phyloP scores from a whole-genome alignment of 1,140 invertebrate species.

The Drosophila auraria region DNA sequence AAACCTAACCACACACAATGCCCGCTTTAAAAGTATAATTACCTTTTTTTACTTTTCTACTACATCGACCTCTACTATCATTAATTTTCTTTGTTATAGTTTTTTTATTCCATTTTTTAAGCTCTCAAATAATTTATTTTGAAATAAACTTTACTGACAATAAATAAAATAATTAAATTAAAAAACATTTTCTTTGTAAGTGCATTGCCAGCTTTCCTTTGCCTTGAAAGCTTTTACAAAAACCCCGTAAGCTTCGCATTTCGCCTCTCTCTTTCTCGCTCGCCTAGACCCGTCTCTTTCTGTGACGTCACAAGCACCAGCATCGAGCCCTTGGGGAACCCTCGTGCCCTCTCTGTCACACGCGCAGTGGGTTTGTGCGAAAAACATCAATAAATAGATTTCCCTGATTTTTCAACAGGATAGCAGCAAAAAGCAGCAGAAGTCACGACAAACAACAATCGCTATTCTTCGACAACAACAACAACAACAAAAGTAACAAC shows the following conservation, averaged over 20 bases:
- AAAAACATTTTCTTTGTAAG: not conserved
- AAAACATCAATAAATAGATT: conserved; percentile 85
- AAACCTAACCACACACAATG: too few species aligned
- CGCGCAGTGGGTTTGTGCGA: conserved; percentile 25
- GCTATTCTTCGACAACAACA: conserved; percentile 5
- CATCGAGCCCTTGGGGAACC: conserved; percentile 39
- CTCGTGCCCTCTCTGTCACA: conserved; percentile 22
- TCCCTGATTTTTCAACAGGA: conserved; percentile 85
- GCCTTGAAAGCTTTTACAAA: conserved; percentile 21
- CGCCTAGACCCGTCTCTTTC: not conserved
- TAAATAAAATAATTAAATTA: not conserved
- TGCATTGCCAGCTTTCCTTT: conserved; percentile 10
- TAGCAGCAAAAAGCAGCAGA: conserved; percentile 60
- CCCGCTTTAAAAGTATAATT: too few species aligned
- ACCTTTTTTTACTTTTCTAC: too few species aligned
- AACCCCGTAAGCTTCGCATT: conserved; percentile 23
- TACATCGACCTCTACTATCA: not conserved
- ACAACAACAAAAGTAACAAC: not conserved
- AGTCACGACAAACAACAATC: conserved; percentile 21
- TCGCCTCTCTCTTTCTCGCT: conserved; percentile 4
- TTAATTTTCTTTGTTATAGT: too few species aligned
- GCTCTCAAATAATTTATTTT: not conserved
- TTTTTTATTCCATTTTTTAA: too few species aligned
- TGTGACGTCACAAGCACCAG: conserved; percentile 27
- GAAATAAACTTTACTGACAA: too few species aligned